Conservation (phyloP, 2,113 vertebrate species). For the Dipodomys spectabilis region DNA sequence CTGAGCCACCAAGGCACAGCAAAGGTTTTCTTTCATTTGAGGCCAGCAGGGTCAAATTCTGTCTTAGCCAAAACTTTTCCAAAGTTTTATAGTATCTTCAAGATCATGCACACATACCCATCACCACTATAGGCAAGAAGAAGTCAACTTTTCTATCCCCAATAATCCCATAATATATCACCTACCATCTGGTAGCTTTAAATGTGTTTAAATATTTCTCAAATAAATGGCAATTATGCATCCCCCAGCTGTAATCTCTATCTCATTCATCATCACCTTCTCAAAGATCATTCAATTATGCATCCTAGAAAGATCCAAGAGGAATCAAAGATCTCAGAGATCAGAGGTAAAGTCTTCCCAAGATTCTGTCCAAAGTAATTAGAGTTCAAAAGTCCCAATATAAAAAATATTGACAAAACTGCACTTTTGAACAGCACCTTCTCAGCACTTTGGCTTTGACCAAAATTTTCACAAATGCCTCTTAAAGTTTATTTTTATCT, state of each 20-base stretch:
- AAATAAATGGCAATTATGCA: conserved; percentile 65
- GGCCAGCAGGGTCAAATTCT: background rate
- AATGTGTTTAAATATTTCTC: conserved; percentile 59
- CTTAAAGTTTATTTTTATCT: conserved; percentile 53
- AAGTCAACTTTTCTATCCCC: background rate
- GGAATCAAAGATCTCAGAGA: conserved; percentile 27
- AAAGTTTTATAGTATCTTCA: conserved; percentile 27
- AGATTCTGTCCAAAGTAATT: conserved; percentile 23
- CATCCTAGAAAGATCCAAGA: conserved; percentile 51
- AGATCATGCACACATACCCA: background rate
- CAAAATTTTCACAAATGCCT: conserved; percentile 25
- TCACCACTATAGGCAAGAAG: background rate
- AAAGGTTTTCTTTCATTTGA: too few species aligned
- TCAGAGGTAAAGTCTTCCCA: conserved; percentile 21
- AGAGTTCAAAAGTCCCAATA: background rate
- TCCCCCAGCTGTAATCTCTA: conserved; percentile 54
- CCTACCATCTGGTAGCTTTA: conserved; percentile 40
- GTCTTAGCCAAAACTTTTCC: background rate
- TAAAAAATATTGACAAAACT: conserved; percentile 20
- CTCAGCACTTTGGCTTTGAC: background rate
- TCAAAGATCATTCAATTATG: conserved; percentile 55
- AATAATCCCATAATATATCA: background rate
- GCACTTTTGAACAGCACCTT: background rate
- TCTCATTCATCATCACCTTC: conserved; percentile 51
- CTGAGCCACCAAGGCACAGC: too few species aligned